These are phyloP conservation scores for Heterodera filipjevi DNA, from an alignment of 2,888 invertebrate genomes.

Conservation along the genomic window DNA sequence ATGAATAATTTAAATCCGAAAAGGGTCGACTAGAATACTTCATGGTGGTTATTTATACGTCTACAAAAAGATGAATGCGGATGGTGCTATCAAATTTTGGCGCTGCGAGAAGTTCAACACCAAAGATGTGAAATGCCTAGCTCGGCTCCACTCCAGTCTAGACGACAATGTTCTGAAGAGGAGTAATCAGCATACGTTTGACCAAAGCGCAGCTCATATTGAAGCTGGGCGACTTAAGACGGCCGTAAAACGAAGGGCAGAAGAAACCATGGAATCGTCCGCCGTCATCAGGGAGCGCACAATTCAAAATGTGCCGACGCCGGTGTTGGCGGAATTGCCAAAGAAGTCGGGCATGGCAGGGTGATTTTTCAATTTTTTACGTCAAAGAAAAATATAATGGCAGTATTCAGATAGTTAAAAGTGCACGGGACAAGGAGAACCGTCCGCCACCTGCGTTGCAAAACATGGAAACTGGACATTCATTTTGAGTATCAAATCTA, in stretches of 20 bases:
- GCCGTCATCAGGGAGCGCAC: not conserved
- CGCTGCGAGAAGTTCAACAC: too few relatives aligned
- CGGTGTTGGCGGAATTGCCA: too few relatives aligned
- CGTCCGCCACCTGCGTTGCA: not conserved
- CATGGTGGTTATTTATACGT: conserved; percentile 11
- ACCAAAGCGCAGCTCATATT: not conserved
- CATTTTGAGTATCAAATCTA: too few relatives aligned
- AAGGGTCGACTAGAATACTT: not conserved
- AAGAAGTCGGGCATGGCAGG: too few relatives aligned
- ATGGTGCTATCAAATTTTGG: conserved; percentile 2
- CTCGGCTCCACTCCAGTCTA: not conserved
- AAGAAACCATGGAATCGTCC: not conserved
- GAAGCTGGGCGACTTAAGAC: not conserved
- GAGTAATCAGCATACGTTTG: not conserved
- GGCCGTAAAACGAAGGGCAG: not conserved
- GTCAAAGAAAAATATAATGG: too few relatives aligned
- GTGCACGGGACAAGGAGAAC: not conserved
- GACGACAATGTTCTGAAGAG: not conserved
- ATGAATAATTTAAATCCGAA: not conserved
- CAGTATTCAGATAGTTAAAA: too few relatives aligned
- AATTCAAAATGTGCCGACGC: too few relatives aligned
- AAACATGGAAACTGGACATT: too few relatives aligned
- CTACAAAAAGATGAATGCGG: conserved; percentile 17
- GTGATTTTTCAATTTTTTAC: too few relatives aligned
- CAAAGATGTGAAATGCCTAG: too few relatives aligned